Evolutionary conservation across 2,888 invertebrate genomes (phyloP).

Genomic region (Ametastegia equiseti): DNA sequence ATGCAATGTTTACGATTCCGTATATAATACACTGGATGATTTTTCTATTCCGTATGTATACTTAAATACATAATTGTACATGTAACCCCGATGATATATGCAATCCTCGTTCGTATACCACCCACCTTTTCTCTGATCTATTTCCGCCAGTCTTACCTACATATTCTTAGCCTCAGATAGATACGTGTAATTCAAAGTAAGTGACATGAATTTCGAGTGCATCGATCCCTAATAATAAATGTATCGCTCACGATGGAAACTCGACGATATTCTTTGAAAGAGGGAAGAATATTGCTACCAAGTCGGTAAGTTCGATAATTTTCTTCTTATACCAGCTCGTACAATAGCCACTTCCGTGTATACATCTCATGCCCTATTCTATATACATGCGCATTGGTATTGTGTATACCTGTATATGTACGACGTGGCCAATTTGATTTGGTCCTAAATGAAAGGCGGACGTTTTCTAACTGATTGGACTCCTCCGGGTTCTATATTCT

Average conservation of each 20-base stretch:
- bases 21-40: slow-evolving; percentile 36
- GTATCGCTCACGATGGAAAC: not conserved
- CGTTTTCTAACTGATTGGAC: not conserved
- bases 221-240: slow-evolving; percentile 22
- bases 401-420: not conserved
- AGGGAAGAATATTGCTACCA: not conserved
- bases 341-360: slow-evolving; percentile 2
- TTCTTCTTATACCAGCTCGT: not conserved
- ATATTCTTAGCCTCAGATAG: not conserved
- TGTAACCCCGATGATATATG: not conserved
- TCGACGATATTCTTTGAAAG: not conserved
- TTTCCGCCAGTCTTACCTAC: not conserved
- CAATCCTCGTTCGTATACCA: not conserved
- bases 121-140: not conserved
- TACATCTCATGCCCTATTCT: not conserved
- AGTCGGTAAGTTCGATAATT: slow-evolving; percentile 37
- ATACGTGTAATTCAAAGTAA: slow-evolving; percentile 32
- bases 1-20: not conserved
- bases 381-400: not conserved
- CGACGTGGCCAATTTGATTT: not conserved
- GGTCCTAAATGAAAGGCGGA: not conserved
- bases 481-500: not conserved
- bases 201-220: not conserved
- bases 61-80: not conserved
- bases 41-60: not conserved